Base-by-base conservation (phyloP, 2,113 vertebrate genomes). In the Alethe diademata region DNA sequence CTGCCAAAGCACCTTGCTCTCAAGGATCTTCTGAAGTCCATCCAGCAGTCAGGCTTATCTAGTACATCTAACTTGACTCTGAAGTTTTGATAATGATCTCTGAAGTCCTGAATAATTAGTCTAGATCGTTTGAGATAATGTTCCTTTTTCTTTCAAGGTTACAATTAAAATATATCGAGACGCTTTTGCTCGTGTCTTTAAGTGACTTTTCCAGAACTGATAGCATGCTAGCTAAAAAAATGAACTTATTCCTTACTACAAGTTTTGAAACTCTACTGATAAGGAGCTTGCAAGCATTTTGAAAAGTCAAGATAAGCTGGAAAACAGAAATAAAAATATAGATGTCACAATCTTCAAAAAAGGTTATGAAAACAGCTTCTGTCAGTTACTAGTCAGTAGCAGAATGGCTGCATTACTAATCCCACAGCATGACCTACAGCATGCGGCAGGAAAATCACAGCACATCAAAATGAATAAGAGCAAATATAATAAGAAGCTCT, bases 341-440 rank as follows among this genome's bases (percentile, higher is more conserved):
- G 71, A 89, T 35, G 26, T 31, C 11, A 2, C 40, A 75, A 24
- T 91, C 42, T 71, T 75, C 25, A 72, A 47, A 78, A 92, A 78
- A 60, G 31, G 22, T 66, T 67, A 67, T 26, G 26, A 67, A 78
- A 93, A 78, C 36, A 72, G 12, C 38, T 80, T 78, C 62, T 90
- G 58, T 82, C 70, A 71, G 35, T 87, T 89, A 60, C 48, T 60
- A 92, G 58, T 72, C 56, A 67, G 61, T 26, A 78, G 50, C 28
- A 90, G 69, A 93, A 95, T 51, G 38, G n/a, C 70, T 92, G 40
- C 47, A 81, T 69, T 91, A 19, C 29, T 81, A 91, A 91, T 89
- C 76, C 72, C 28, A 71, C 53, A 87, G 45, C 62, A 66, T 84
- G 89, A 75, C 57, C 80, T 86, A 81, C 48, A 87, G 36, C 80